Percentiles rank a stretch among this genome's conserved stretches.
Conservation (phyloP, 35 echinoderm and acorn worm species). For the Patiria miniata region DNA sequence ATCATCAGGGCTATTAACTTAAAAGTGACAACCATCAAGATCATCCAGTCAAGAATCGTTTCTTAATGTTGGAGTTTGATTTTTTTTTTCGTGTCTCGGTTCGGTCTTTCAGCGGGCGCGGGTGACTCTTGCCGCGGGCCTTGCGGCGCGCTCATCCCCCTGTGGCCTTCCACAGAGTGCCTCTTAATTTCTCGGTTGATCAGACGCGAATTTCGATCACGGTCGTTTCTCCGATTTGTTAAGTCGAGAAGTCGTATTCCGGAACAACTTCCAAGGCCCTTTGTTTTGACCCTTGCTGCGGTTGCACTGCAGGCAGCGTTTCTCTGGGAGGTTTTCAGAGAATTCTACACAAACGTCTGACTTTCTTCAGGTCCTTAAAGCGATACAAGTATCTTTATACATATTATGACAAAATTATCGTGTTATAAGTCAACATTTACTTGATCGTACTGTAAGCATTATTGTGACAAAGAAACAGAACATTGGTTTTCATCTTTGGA, state of each 20-base stretch:
- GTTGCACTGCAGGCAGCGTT: neutral
- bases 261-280: neutral
- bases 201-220: conserved; percentile 9
- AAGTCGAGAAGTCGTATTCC: neutral
- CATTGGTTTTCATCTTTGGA: too few species aligned
- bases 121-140: neutral
- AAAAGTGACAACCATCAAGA: neutral
- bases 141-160: neutral
- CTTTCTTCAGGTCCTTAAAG: too few species aligned
- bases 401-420: too few species aligned
- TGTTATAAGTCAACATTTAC: too few species aligned
- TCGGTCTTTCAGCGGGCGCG: conserved; percentile 3
- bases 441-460: too few species aligned
- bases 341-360: too few species aligned
- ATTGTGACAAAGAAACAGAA: too few species aligned
- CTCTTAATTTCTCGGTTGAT: conserved; percentile 24
- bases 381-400: too few species aligned
- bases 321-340: too few species aligned
- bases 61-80: neutral
- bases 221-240: neutral
- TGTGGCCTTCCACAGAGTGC: neutral
- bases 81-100: too few species aligned
- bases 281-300: neutral
- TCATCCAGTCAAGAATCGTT: neutral
- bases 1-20: conserved; percentile 28